Evolutionary conservation across 1,140 invertebrate species (phyloP), one percentile per base, ranked within the genome.

Genomic region (Drosophila kepulauana): DNA sequence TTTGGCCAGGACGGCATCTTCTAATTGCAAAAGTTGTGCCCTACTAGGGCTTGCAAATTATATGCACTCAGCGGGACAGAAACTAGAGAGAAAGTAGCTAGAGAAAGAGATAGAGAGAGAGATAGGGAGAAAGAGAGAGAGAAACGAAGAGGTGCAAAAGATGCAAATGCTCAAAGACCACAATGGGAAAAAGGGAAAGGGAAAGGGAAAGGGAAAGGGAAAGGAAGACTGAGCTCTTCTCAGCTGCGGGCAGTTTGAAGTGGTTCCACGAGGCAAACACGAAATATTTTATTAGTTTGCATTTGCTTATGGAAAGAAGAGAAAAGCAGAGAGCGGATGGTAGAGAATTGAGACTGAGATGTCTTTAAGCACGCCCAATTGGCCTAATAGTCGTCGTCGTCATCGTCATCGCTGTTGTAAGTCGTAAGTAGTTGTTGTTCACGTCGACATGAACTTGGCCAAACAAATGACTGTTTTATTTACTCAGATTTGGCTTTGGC

Each of bases 21-120:
- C 70, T 88, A 88, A 88, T 88, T 88, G 81, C 84, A 68, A 88
- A 88, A 88, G 77, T 88, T 88, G 46, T 51, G 48, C 3, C 52
- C 38, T 61, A 59, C 65, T 28, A 15, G 66, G 13, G 68, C 45
- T 63, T 48, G 58, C 61, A 86, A 79, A 82, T 87, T 79, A 86
- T 73, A 88, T 82, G 82, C 84, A 82, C 82, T 81, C 65, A 75
- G 58, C 52, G 35, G 35, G 33, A 33, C 45, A 33, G 30, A 13
- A 8, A 25, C 20, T 3, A n/a, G 46, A 30, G n/a, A 72, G 52
- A 45, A 28, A 61, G 45, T 33, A 56, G 38, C 8, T 3, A 63
- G 51, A 48, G 48, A 28, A 35, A 30, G 38, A 13, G 11, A n/a
- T 33, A 28, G 11, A 71, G 52, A 43, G 35, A 61, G 43, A 54